Percentiles rank a stretch among this genome's conserved stretches.
Evolutionary conservation across 1,140 invertebrate genomes (phyloP).

Genomic region (Heliconius melpomene): DNA sequence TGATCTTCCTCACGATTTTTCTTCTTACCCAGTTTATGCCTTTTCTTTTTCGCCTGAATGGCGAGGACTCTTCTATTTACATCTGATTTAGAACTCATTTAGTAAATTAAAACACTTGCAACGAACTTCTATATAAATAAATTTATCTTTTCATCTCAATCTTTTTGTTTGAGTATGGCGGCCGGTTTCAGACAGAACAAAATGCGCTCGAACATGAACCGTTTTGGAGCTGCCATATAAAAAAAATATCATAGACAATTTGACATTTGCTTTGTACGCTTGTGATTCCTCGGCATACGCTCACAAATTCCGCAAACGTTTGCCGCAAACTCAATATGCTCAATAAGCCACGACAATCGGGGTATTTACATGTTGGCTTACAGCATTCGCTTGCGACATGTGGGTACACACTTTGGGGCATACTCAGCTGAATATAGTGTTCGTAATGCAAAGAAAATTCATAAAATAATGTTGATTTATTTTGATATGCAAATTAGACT

Average conservation of each 20-base stretch:
- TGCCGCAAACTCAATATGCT: too few species aligned
- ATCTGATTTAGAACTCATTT: constrained; percentile 92
- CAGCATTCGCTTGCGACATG: too few species aligned
- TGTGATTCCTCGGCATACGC: too few species aligned
- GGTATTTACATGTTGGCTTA: too few species aligned
- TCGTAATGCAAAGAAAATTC: too few species aligned
- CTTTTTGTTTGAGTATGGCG: constrained; percentile 84
- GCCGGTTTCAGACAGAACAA: constrained; percentile 81
- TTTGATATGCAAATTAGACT: too few species aligned
- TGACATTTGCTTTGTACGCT: neutral
- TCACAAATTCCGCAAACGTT: too few species aligned
- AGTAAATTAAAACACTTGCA: constrained; percentile 79
- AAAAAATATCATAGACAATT: constrained; percentile 37
- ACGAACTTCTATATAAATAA: constrained; percentile 79
- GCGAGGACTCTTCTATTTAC: constrained; percentile 92
- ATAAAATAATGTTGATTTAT: too few species aligned
- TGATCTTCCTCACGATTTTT: constrained; percentile 85
- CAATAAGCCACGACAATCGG: too few species aligned
- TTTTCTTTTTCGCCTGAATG: constrained; percentile 94
- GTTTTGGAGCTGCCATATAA: constrained; percentile 56
- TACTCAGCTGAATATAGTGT: too few species aligned
- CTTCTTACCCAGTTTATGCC: constrained; percentile 91
- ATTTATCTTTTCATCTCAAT: constrained; percentile 82
- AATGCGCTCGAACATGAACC: constrained; percentile 78
- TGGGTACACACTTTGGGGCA: too few species aligned